Percentiles rank a stretch among this genome's conserved stretches.
These are phyloP conservation scores for Drosophila antonietae DNA, from an alignment of 2,888 invertebrate genomes.

Conservation along the genomic window DNA sequence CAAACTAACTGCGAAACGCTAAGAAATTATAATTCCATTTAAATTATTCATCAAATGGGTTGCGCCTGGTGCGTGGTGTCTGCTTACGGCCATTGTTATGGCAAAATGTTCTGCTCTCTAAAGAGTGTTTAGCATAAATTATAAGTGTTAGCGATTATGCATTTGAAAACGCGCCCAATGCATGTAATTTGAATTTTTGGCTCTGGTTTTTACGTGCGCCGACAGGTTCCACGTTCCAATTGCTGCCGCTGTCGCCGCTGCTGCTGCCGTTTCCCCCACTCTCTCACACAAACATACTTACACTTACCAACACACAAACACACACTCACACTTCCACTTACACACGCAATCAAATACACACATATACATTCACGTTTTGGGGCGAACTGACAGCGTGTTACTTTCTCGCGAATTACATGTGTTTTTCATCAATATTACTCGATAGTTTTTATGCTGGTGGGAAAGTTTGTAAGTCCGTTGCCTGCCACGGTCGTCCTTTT, in stretches of 20 bases:
- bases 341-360: constrained; percentile 18
- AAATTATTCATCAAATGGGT: constrained; percentile 50
- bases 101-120: constrained; percentile 53
- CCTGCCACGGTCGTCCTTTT: constrained; percentile 35
- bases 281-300: constrained; percentile 31
- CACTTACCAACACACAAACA: constrained; percentile 30
- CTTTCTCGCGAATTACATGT: constrained; percentile 81
- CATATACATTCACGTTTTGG: constrained; percentile 40
- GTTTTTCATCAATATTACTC: constrained; percentile 58
- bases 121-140: constrained; percentile 68
- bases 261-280: constrained; percentile 48
- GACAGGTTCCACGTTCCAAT: constrained; percentile 75
- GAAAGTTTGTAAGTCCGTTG: constrained; percentile 22
- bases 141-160: constrained; percentile 68
- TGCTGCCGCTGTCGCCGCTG: constrained; percentile 42
- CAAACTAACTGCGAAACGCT: constrained; percentile 62
- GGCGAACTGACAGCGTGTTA: constrained; percentile 78
- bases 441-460: constrained; percentile 22
- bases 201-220: constrained; percentile 74
- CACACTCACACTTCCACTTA: constrained; percentile 25
- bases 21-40: constrained; percentile 54
- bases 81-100: constrained; percentile 35
- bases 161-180: constrained; percentile 73
- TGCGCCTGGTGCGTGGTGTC: not conserved
- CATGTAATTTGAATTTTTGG: constrained; percentile 72